Evolutionary conservation across 2,888 invertebrate genomes (phyloP).

Genomic region (Drosophila prostipennis): DNA sequence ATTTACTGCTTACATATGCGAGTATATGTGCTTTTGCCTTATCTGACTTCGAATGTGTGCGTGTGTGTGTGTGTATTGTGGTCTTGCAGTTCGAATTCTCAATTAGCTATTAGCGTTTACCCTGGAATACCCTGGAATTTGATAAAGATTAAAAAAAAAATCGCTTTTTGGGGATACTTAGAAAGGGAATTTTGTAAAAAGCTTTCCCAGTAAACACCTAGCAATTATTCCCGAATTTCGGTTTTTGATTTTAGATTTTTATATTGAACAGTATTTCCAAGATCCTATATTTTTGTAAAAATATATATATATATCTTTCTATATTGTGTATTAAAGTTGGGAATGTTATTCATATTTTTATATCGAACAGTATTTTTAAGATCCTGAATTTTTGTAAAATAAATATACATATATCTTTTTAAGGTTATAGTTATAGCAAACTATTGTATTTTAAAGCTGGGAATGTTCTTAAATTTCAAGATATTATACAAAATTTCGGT

Average conservation of each 20-base stretch:
- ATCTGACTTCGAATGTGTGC: slow-evolving; percentile 20
- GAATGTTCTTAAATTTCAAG: too few relatives aligned
- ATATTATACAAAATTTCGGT: too few relatives aligned
- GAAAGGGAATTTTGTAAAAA: background rate
- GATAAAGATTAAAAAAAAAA: too few relatives aligned
- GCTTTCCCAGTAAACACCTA: background rate
- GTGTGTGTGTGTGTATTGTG: slow-evolving; percentile 34
- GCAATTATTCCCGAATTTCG: background rate
- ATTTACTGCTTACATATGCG: slow-evolving; percentile 41
- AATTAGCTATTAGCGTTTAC: slow-evolving; percentile 65
- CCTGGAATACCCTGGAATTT: slow-evolving; percentile 23
- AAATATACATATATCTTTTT: too few relatives aligned
- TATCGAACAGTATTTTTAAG: background rate
- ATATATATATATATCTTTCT: too few relatives aligned
- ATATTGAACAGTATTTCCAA: background rate
- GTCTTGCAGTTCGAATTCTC: slow-evolving; percentile 23
- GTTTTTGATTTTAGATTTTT: background rate
- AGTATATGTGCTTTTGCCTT: slow-evolving; percentile 37
- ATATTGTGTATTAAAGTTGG: too few relatives aligned
- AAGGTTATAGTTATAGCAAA: too few relatives aligned
- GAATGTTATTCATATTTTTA: too few relatives aligned
- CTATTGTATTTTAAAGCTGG: too few relatives aligned
- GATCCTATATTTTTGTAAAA: background rate
- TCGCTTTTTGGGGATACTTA: too few relatives aligned
- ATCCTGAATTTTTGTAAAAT: background rate